Evolutionary conservation across 92 coral and sea anemone genomes (phyloP), one percentile per base, ranked within the genome.

Genomic region (Galaxea fascicularis): DNA sequence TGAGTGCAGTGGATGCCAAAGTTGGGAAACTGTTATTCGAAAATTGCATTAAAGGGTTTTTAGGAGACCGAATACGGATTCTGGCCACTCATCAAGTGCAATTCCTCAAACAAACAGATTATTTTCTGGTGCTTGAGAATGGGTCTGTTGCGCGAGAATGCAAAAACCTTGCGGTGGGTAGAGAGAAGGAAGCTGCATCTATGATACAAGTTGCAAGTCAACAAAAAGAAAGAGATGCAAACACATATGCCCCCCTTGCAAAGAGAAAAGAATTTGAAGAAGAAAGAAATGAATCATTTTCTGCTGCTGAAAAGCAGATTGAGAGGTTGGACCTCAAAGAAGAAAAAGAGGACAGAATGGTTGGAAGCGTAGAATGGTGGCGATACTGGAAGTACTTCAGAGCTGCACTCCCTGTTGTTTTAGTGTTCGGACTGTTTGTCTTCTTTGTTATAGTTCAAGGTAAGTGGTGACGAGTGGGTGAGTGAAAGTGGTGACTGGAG

Each of bases 1-100:
- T 84, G 8, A 84, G 87, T 57, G 87, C 87, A 20, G 87, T 82
- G 57, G 87, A 82, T 71, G 78, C 80, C 44, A 72, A 71, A 64
- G 88, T 84, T 13, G 88, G 88, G 28, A 84, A 67, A 60, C 63
- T 46, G 29, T 47, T 84, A 71, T 84, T 84, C 74, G 74, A 84
- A 1, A 63, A 45, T 9, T 84, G 88, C 73, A 84, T 84, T 65
- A 62, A 11, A 16, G 88, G 22, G 0, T 73, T 74, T 27, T 53
- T 84, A 70, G 51, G 59, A 7, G 71, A 62, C 64, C 15, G 71
- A 22, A 27, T 73, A 8, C 88, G 88, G 29, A 54, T 84, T 46
- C 74, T 84, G 26, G 82, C 65, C 63, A 84, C 82, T 21, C 82
- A 84, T 65, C 73, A 74, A 30, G 15, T 64, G n/a, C 79, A 84